Percentiles rank a stretch among this genome's conserved stretches.
Evolutionary conservation across 2,797 vertebrate species (phyloP).

Genomic region (Sebastiscus tertius): DNA sequence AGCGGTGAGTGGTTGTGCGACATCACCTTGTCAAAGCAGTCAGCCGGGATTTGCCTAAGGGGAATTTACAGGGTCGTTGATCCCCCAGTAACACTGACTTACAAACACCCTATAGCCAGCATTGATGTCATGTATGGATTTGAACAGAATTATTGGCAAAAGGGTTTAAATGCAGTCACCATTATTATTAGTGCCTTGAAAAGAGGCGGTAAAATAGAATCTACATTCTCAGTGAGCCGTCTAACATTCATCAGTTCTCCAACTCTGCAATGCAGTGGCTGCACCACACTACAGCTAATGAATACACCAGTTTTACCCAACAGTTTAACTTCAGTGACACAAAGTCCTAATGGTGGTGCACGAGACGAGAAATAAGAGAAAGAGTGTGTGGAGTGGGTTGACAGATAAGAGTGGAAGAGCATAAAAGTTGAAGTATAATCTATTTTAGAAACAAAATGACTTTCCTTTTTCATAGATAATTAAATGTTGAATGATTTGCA

Average conservation of each 20-base stretch:
- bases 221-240: background rate
- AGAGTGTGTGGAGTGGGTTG: slow-evolving; percentile 1
- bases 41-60: slow-evolving; percentile 42
- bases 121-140: slow-evolving; percentile 5
- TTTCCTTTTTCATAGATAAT: slow-evolving; percentile 7
- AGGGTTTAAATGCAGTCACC: slow-evolving; percentile 13
- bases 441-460: slow-evolving; percentile 3
- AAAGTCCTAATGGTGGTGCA: slow-evolving; percentile 11
- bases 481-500: background rate
- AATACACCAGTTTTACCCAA: slow-evolving; percentile 22
- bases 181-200: background rate
- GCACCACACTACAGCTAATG: slow-evolving; percentile 17
- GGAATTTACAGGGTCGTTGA: slow-evolving; percentile 42
- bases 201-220: background rate
- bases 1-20: slow-evolving; percentile 33
- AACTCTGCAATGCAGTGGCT: slow-evolving; percentile 34
- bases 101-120: background rate
- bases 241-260: slow-evolving; percentile 5
- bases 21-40: slow-evolving; percentile 60
- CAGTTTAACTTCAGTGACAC: slow-evolving; percentile 24
- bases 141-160: background rate
- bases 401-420: slow-evolving; percentile 14
- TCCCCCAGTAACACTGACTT: slow-evolving; percentile 10
- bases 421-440: slow-evolving; percentile 13
- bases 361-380: background rate